Evolutionary conservation across 2,888 invertebrate species (phyloP), one percentile per base, ranked within the genome.

Genomic region (Ormyrus rosae): DNA sequence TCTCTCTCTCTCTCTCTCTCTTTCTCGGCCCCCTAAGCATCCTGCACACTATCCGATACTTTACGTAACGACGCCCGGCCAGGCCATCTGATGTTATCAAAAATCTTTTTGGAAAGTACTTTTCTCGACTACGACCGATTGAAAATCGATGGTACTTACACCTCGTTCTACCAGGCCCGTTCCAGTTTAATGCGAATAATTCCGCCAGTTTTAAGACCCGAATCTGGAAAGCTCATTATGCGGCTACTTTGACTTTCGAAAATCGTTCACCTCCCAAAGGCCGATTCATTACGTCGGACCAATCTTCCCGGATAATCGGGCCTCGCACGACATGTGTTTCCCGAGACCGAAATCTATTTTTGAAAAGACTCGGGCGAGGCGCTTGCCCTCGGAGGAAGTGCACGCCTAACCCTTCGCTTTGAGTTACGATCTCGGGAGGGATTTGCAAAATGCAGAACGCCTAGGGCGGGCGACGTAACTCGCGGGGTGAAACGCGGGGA

Each of bases 401-500:
- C 70, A 58, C 19, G 19, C 19, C 19, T 4, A 48, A 70, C 58
- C 63, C 45, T 13, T 50, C 34, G 51, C 2, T 46, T 61, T 51
- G 58, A 34, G 19, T 63, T 64, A 13, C 60, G 63, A 60, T 53
- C 13, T 19, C 51, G 45, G 45, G 60, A 65, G 50, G 34, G 10
- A 67, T n/a, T 34, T 34, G 5, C 6, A 64, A 10, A 64, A 50
- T n/a, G n/a, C 58, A 13, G n/a, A 45, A 60, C 78, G 82, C 84
- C 85, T 84, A 83, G 50, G 86, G 85, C 84, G 80, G 74, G 68
- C 83, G 81, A 84, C 83, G 83, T 84, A 84, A 83, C 85, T 68
- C 46, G 46, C 55, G 11, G 55, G n/a, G 53, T 56, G 34, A 34
- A 34, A 71, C 80, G 69, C 60, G 76, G 53, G 82, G 81, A 90